Evolutionary conservation across 2,113 vertebrate genomes (phyloP), one percentile per base, ranked within the genome.

Genomic region (Australoheros scitulus): DNA sequence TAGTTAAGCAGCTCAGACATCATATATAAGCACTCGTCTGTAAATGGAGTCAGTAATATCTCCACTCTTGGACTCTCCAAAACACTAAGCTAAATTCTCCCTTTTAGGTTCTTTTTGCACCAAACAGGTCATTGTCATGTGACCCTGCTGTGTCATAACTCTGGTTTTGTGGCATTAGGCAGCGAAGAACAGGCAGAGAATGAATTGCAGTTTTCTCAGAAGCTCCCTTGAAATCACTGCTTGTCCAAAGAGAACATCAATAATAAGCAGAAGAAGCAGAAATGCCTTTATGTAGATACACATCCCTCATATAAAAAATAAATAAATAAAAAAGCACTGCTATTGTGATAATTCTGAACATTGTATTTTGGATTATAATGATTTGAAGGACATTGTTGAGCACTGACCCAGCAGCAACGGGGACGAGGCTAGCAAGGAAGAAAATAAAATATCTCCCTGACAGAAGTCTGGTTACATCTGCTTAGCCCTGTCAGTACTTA

Each of bases 21-120:
- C 32, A 65, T 79, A 82, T 85, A 80, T 91, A 43, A 89, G 79
- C 81, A 77, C 77, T 83, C 61, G 24, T 68, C 50, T 77, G 59
- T 89, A 87, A 92, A 90, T 89, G 65, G 92, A 96, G 58, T 79
- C 70, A 24, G 58, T 78, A 76, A 95, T 92, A 88, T 88, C 92
- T 89, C 94, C 94, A 92, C 91, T 96, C 94, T 91, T 94, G 91
- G 81, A 87, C 92, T 91, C 95, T 96, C 61, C 82, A 93, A 82
- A 93, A 88, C 87, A 89, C 89, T 92, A 89, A 88, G 93, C 93
- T 95, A 92, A 95, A 96, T 89, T 90, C 90, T 92, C 81, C 80
- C 86, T 50, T 63, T 43, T 84, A 59, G 76, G 57, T 94, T 94
- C 92, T 93, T 91, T 92, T 93, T 82, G 83, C 85, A 89, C 81